These are phyloP conservation scores for Pediacus dermestoides DNA, from an alignment of 2,888 invertebrate genomes.

Conservation along the genomic window DNA sequence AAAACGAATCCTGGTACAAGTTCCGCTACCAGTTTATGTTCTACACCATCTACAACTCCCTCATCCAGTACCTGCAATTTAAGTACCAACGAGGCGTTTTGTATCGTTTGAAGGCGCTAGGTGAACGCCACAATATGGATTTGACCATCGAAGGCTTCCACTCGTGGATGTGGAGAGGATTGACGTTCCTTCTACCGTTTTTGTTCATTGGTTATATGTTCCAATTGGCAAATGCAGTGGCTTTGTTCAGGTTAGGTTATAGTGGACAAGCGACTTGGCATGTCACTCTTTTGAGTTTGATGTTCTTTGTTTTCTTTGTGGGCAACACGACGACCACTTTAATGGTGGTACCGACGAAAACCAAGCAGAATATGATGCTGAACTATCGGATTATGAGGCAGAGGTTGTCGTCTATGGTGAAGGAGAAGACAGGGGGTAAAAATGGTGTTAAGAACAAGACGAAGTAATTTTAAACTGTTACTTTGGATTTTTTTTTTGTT, in stretches of 20 bases:
- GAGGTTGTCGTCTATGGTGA: conserved; percentile 23
- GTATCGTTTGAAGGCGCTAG: conserved; percentile 73
- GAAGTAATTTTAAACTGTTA: too few species aligned
- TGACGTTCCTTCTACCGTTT: conserved; percentile 93
- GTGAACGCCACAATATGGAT: conserved; percentile 98
- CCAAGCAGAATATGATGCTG: conserved; percentile 36
- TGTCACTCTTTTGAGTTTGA: conserved; percentile 73
- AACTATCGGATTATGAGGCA: conserved; percentile 28
- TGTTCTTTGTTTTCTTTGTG: conserved; percentile 82
- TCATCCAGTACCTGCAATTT: conserved; percentile 55
- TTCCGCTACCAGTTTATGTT: conserved; percentile 89
- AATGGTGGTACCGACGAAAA: conserved; percentile 85
- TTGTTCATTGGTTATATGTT: conserved; percentile 90
- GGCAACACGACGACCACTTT: conserved; percentile 88
- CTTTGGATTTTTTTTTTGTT: too few species aligned
- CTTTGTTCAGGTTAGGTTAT: conserved; percentile 72
- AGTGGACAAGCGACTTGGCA: conserved; percentile 90
- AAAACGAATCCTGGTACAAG: conserved; percentile 81
- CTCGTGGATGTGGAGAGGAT: conserved; percentile 99
- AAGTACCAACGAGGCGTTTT: conserved; percentile 68
- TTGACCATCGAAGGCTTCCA: conserved; percentile 99
- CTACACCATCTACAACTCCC: conserved; percentile 91
- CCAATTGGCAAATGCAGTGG: conserved; percentile 91
- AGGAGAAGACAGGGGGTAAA: too few species aligned
- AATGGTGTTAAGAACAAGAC: background rate